Evolutionary conservation across 2,888 invertebrate genomes (phyloP), one percentile per base, ranked within the genome.

Genomic region (Trichacis sp.): DNA sequence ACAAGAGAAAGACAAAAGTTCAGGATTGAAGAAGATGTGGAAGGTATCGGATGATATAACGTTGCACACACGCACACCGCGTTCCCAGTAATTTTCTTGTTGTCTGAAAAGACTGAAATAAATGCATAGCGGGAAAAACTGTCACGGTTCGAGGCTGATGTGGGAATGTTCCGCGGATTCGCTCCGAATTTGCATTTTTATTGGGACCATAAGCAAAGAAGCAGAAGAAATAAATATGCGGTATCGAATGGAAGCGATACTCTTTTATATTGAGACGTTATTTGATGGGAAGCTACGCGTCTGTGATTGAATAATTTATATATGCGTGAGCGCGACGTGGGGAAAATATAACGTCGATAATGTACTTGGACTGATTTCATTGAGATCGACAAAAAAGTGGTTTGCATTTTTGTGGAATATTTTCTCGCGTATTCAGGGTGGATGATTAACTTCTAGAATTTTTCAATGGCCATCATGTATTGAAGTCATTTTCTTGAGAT

Each of bases 161-260:
- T 17, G 52, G 30, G 43, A 52, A 52, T 52, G 36, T 46, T 46
- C 33, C 36, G 36, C 36, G 33, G 12, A 30, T 45, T 11, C 43
- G 18, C 43, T 17, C 38, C 43, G 15, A 46, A 67, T 67, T 67
- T 67, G 60, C 63, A 67, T 67, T 67, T 67, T 67, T 63, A 63
- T 67, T 60, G 51, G 18, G 18, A 53, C 14, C 40, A 17, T 33
- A 15, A 11, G 40, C 40, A 15, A 40, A 40, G 40, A 40, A 40
- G 43, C 56, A 33, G 40, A 29, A 36, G 50, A 48, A 46, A 59
- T 52, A 24, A 62, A 66, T 45, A 58, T 55, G 45, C 52, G 19
- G 45, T 42, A 64, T 55, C 51, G 50, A 58, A 51, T 50, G 49
- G 24, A 51, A 55, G 51, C 24, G 55, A 54, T 64, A 36, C 29